phyloP scores from a whole-genome alignment of 2,113 vertebrate species.

The Amphiprion percula region DNA sequence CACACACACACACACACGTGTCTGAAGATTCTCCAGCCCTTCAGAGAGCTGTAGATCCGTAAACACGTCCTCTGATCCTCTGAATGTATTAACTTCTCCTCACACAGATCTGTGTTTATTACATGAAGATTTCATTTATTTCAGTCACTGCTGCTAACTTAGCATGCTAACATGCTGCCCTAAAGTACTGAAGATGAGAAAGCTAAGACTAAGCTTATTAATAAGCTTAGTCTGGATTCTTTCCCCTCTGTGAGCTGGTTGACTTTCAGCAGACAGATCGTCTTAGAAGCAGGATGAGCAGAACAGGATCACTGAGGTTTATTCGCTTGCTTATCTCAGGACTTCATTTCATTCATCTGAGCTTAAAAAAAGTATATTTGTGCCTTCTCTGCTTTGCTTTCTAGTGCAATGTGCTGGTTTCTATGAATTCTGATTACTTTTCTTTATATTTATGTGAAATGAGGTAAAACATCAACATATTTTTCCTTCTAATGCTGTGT shows the following conservation, averaged over 20 bases:
- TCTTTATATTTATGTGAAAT: too few species aligned
- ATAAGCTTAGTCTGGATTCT: constrained; percentile 49
- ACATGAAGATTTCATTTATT: constrained; percentile 1
- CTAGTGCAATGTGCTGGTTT: too few species aligned
- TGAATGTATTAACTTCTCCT: background rate
- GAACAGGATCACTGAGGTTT: background rate
- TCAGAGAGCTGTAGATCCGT: background rate
- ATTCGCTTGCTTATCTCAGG: background rate
- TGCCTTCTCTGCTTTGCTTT: too few species aligned
- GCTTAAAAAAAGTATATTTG: background rate
- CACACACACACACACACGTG: constrained; percentile 15
- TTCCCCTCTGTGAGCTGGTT: constrained; percentile 46
- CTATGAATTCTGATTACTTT: too few species aligned
- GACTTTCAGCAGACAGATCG: constrained; percentile 59
- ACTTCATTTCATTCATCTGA: background rate
- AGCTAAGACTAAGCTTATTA: constrained; percentile 51
- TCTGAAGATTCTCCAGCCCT: constrained; percentile 8
- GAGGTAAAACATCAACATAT: too few species aligned
- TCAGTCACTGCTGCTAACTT: background rate
- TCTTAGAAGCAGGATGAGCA: constrained; percentile 34
- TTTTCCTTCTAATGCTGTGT: too few species aligned
- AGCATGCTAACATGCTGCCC: background rate
- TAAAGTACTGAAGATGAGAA: background rate
- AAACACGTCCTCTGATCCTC: constrained; percentile 20
- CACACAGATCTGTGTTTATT: background rate